These are phyloP conservation scores for Cossypha heuglini DNA, from an alignment of 2,797 vertebrate genomes.

Conservation along the genomic window DNA sequence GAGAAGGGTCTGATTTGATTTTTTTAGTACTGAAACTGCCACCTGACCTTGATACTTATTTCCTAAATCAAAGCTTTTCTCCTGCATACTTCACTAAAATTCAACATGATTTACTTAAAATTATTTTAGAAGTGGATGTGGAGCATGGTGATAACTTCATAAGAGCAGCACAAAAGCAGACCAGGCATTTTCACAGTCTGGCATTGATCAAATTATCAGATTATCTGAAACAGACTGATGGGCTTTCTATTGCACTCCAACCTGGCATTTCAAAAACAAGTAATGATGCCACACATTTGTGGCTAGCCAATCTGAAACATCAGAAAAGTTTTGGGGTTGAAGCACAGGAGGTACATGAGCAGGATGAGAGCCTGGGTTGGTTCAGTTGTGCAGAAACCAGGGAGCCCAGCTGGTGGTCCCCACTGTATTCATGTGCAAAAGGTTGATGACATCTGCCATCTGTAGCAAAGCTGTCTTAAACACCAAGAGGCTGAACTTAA, in stretches of 20 bases:
- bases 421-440: not conserved
- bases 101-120: too few relatives aligned
- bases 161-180: not conserved
- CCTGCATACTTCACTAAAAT: not conserved
- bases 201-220: not conserved
- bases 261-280: not conserved
- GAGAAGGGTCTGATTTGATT: constrained; percentile 41
- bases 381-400: not conserved
- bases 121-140: too few relatives aligned
- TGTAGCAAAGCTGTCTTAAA: not conserved
- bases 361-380: not conserved
- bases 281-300: not conserved
- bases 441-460: not conserved
- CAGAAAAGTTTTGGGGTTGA: not conserved
- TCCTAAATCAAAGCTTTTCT: constrained; percentile 1
- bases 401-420: not conserved
- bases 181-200: not conserved
- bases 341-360: not conserved
- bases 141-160: not conserved
- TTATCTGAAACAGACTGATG: not conserved
- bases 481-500: not conserved
- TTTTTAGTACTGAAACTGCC: constrained; percentile 39
- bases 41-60: constrained; percentile 2
- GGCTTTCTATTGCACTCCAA: not conserved
- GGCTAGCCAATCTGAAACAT: not conserved